Base-by-base conservation (phyloP, 2,888 invertebrate species). In the Lasioglossum marginatum region DNA sequence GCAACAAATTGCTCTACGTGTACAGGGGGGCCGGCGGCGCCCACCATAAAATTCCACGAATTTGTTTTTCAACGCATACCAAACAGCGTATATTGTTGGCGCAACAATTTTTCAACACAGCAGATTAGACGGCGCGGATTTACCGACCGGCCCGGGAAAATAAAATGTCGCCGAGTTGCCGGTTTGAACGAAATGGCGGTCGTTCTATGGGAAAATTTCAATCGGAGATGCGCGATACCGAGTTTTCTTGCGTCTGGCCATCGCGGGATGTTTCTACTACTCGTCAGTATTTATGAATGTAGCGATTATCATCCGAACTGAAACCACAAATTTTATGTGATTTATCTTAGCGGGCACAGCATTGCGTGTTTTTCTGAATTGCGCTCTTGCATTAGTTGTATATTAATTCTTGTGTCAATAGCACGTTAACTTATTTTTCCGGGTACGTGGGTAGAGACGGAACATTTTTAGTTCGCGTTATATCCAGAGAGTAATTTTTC, bases 1-100 rank as follows among this genome's bases (percentile, higher is more conserved):
- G 72, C 79, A 79, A 82, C 79, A 82, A 82, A 82, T 79, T 74
- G 79, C 73, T 27, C 27, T 31, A 27, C 34, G 43, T 79, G 23
- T 73, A 34, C 73, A 52, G 48, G 48, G 45, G 48, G 8, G 43
- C 45, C 34, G 34, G 4, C 4, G 19, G 37, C 14, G 23, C 40
- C n/a, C 23, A 75, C 57, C 43, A 57, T 80, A 45, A 75, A 82
- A 75, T 48, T 45, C 57, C n/a, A 1, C n/a, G 23, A 63, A 12
- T 63, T 34, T 31, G 43, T 63, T 60, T 74, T 37, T 34, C 34
- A 23, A 27, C 6, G 34, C 19, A 5, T 4, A 43, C 63, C 40
- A 52, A 74, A 66, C 14, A 16, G 8, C 2, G n/a, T 43, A 34
- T 16, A 74, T 79, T 48, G 43, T 34, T 52, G 27, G 34, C 10